Percentiles rank a stretch among this genome's conserved stretches.
These are phyloP conservation scores for Horisme vitalbata DNA, from an alignment of 2,888 invertebrate species.

Conservation along the genomic window DNA sequence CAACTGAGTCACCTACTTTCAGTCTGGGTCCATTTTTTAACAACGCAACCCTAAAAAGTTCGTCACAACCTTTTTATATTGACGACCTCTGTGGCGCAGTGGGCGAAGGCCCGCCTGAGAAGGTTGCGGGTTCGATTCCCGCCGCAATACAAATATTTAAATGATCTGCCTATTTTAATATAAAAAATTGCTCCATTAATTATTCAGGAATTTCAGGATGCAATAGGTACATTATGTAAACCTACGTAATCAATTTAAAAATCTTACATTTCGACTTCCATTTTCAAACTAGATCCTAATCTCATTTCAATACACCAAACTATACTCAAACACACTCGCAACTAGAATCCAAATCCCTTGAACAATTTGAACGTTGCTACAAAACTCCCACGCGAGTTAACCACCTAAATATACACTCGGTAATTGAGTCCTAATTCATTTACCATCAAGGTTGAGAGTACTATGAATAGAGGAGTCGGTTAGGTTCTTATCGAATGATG, in stretches of 20 bases:
- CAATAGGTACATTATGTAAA: too few species aligned
- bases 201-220: too few species aligned
- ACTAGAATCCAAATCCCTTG: conserved; percentile 6
- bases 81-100: too few species aligned
- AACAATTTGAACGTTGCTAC: background rate
- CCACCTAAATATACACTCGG: background rate
- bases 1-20: too few species aligned
- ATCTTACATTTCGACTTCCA: background rate
- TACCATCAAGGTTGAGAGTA: conserved; percentile 12
- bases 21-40: too few species aligned
- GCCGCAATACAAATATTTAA: too few species aligned
- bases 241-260: background rate
- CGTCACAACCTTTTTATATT: too few species aligned
- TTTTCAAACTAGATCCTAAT: conserved; percentile 1
- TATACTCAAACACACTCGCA: background rate
- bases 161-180: too few species aligned
- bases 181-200: too few species aligned
- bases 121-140: too few species aligned
- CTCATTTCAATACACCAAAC: background rate
- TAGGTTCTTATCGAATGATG: conserved; percentile 47
- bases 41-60: too few species aligned
- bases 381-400: background rate
- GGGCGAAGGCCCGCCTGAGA: too few species aligned
- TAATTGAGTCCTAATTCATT: conserved; percentile 4
- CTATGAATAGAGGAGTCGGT: conserved; percentile 23